Percentiles rank a stretch among this genome's conserved stretches.
Evolutionary conservation across 1,140 invertebrate genomes (phyloP).

Genomic region (Nebria ingens): DNA sequence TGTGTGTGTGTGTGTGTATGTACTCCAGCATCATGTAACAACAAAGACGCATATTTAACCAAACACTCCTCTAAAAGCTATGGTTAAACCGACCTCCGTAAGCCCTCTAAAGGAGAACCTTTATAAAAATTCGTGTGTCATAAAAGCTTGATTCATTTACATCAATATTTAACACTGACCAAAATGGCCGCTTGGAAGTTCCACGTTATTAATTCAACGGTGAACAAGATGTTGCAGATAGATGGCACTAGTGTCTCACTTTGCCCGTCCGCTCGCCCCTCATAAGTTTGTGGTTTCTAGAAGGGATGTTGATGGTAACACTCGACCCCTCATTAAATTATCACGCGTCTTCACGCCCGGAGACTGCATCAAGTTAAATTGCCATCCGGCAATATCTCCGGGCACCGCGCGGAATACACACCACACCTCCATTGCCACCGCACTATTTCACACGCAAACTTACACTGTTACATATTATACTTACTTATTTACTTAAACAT

Average conservation of each 20-base stretch:
- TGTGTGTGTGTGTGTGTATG: not conserved
- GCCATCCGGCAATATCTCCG: not conserved
- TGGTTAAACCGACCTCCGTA: not conserved
- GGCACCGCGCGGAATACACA: too few relatives aligned
- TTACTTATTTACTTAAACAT: too few relatives aligned
- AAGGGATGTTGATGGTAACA: conserved; percentile 3
- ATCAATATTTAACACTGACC: not conserved
- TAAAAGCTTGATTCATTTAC: not conserved
- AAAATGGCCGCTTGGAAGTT: too few relatives aligned
- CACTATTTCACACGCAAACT: too few relatives aligned
- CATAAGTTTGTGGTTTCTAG: too few relatives aligned
- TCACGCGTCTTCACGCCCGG: not conserved
- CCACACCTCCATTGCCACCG: too few relatives aligned
- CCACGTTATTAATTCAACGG: not conserved
- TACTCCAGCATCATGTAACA: not conserved
- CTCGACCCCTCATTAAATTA: conserved; percentile 9
- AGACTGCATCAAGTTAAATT: not conserved
- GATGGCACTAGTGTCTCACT: too few relatives aligned
- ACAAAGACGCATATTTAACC: not conserved
- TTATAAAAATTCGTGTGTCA: not conserved
- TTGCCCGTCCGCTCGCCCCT: too few relatives aligned
- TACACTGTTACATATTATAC: too few relatives aligned
- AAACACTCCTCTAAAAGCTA: not conserved
- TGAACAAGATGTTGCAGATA: too few relatives aligned
- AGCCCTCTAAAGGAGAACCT: too few relatives aligned